phyloP scores from a whole-genome alignment of 1,140 invertebrate species.

The Drosophila virilis region DNA sequence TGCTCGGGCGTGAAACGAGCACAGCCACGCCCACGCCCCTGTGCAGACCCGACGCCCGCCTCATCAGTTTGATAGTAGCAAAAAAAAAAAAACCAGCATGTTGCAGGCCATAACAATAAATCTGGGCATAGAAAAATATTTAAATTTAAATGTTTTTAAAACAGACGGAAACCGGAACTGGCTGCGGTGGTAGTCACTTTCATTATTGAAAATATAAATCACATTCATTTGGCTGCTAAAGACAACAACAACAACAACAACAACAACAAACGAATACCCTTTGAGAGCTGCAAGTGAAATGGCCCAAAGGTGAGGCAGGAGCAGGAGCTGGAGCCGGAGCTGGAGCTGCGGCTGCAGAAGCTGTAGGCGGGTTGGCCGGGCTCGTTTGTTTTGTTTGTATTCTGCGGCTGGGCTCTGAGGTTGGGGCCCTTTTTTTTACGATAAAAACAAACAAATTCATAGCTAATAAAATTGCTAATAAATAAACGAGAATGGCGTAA shows the following conservation, averaged over 20 bases:
- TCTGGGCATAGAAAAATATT: constrained; percentile 81
- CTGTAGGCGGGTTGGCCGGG: constrained; percentile 4
- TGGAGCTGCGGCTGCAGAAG: too few species aligned
- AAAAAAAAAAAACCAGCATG: constrained; percentile 9
- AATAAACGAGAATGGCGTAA: constrained; percentile 82
- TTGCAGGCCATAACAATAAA: constrained; percentile 62
- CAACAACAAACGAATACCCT: constrained; percentile 42
- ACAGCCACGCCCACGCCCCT: constrained; percentile 10
- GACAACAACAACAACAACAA: constrained; percentile 18
- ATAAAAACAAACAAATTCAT: constrained; percentile 83
- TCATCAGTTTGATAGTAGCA: not conserved
- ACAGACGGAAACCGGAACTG: constrained; percentile 49
- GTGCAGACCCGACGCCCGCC: not conserved
- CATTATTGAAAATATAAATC: constrained; percentile 83
- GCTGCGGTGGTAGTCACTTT: constrained; percentile 66
- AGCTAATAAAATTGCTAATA: constrained; percentile 83
- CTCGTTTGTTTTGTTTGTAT: constrained; percentile 49
- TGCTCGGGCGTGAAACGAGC: constrained; percentile 65
- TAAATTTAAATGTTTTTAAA: constrained; percentile 80
- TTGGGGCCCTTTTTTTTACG: constrained; percentile 43
- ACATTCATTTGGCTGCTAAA: constrained; percentile 70
- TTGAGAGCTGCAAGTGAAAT: constrained; percentile 37
- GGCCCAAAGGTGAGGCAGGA: constrained; percentile 14
- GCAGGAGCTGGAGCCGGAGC: not conserved
- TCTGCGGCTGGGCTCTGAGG: constrained; percentile 56